Evolutionary conservation across 2,888 invertebrate species (phyloP).

Genomic region (Fragum fragum): DNA sequence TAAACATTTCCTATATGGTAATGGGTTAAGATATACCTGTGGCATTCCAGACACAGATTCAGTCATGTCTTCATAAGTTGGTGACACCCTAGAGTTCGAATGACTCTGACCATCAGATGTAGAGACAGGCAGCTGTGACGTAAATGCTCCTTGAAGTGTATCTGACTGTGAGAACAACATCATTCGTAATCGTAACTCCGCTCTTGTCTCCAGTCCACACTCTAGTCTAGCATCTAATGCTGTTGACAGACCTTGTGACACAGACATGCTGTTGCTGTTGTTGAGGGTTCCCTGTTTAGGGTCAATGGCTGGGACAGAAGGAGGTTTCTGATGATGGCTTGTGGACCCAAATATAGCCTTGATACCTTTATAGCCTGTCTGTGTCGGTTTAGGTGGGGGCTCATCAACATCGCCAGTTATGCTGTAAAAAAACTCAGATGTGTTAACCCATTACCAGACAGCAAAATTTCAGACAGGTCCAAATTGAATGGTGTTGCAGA

Average conservation of each 20-base stretch:
- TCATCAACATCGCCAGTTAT: conserved; percentile 30
- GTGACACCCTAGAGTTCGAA: conserved; percentile 56
- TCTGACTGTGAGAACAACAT: conserved; percentile 91
- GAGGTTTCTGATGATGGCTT: conserved; percentile 52
- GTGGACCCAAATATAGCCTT: conserved; percentile 60
- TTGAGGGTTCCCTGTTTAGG: conserved; percentile 28
- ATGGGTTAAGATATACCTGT: conserved; percentile 23
- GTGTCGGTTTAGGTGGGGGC: conserved; percentile 39
- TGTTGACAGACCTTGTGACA: conserved; percentile 86
- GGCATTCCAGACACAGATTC: conserved; percentile 61
- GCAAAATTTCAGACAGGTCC: too few species aligned
- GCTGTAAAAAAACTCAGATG: too few species aligned
- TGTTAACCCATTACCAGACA: too few species aligned
- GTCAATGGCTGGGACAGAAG: conserved; percentile 32
- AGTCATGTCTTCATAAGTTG: conserved; percentile 81
- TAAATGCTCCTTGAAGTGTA: conserved; percentile 89
- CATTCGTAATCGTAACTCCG: conserved; percentile 91
- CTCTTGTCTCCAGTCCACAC: conserved; percentile 92
- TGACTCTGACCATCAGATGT: conserved; percentile 58
- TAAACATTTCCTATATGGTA: not conserved
- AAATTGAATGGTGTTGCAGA: too few species aligned
- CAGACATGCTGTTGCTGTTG: conserved; percentile 29
- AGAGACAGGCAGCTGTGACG: conserved; percentile 83
- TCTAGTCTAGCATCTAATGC: conserved; percentile 94
- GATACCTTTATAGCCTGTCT: conserved; percentile 38